Evolutionary conservation across 2,797 vertebrate genomes (phyloP).

Genomic region (Poeciliopsis turneri): DNA sequence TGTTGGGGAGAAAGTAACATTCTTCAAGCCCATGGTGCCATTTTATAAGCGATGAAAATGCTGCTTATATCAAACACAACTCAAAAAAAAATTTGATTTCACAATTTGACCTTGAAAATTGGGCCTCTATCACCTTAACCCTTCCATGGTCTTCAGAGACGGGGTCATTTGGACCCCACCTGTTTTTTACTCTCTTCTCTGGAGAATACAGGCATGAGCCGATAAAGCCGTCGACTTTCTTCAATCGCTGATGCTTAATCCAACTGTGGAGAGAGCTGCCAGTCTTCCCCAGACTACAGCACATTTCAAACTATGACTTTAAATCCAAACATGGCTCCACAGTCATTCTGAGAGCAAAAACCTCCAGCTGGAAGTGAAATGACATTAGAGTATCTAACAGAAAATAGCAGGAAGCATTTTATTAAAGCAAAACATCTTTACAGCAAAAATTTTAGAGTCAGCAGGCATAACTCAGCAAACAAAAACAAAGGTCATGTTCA

Average conservation of each 20-base stretch:
- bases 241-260: neutral
- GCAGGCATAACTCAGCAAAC: constrained; percentile 25
- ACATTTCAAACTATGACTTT: neutral
- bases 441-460: constrained; percentile 14
- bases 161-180: too few species aligned
- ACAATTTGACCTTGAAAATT: too few species aligned
- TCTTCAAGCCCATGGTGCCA: too few species aligned
- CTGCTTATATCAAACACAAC: too few species aligned
- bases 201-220: neutral
- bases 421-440: constrained; percentile 57
- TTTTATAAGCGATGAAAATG: too few species aligned
- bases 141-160: too few species aligned
- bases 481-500: constrained; percentile 17
- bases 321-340: neutral
- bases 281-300: neutral
- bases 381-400: neutral
- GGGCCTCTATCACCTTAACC: too few species aligned
- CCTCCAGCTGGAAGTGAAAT: neutral
- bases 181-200: neutral
- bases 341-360: neutral
- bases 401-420: constrained; percentile 56
- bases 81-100: too few species aligned
- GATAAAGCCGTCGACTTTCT: neutral
- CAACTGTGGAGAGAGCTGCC: neutral
- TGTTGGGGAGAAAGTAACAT: too few species aligned